These are phyloP conservation scores for Drosophila setosimentum DNA, from an alignment of 2,888 invertebrate genomes.

Conservation along the genomic window DNA sequence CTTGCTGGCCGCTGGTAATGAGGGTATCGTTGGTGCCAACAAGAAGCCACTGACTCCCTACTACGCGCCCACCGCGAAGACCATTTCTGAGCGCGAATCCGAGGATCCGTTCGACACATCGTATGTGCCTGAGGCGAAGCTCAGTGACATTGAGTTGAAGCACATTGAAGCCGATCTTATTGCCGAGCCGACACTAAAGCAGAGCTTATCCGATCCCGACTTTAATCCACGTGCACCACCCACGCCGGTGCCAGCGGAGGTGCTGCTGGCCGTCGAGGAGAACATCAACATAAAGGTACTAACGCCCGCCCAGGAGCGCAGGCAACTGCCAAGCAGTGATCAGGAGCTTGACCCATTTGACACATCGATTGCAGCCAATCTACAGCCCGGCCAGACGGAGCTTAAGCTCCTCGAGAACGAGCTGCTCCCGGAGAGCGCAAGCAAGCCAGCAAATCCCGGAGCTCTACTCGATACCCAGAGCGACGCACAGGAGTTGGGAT, in stretches of 20 bases:
- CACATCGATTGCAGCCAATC: conserved; percentile 91
- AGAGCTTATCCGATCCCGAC: conserved; percentile 88
- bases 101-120: conserved; percentile 95
- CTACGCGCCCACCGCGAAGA: conserved; percentile 87
- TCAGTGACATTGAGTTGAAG: conserved; percentile 92
- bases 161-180: conserved; percentile 90
- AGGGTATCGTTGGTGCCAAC: conserved; percentile 86
- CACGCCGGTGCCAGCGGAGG: conserved; percentile 83
- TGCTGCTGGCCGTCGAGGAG: conserved; percentile 86
- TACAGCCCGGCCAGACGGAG: conserved; percentile 92
- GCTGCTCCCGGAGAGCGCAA: conserved; percentile 86
- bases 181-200: conserved; percentile 85
- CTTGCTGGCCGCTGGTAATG: conserved; percentile 87
- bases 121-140: conserved; percentile 90
- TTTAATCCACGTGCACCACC: conserved; percentile 86
- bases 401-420: conserved; percentile 92
- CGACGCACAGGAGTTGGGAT: conserved; percentile 85
- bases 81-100: conserved; percentile 85
- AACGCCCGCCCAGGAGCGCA: conserved; percentile 88
- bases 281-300: conserved; percentile 90
- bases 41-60: conserved; percentile 93
- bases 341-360: conserved; percentile 91
- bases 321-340: conserved; percentile 61
- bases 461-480: conserved; percentile 83
- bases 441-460: conserved; percentile 74